Conservation (phyloP, 2,797 vertebrate species). For the Carcharodon carcharias region DNA sequence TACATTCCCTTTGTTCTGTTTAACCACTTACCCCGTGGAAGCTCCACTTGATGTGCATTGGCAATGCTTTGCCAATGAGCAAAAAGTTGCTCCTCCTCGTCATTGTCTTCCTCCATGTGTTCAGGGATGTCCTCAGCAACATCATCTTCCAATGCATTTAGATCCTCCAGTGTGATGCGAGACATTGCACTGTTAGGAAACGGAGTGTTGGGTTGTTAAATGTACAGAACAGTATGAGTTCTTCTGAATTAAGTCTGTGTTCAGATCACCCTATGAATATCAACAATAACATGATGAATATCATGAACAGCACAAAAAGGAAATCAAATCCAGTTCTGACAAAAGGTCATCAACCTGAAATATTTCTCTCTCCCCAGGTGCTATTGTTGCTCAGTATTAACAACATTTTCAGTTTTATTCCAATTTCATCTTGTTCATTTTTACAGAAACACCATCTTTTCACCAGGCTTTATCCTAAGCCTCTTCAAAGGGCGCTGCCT, state of each 20-base stretch:
- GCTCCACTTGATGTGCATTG: slow-evolving; percentile 66
- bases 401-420: no score
- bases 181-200: slow-evolving; percentile 54
- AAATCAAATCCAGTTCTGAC: no score
- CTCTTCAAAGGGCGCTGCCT: no score
- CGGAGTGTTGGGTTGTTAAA: neutral
- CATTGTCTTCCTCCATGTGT: slow-evolving; percentile 52
- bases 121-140: slow-evolving; percentile 50
- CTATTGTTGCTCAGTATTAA: no score
- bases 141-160: slow-evolving; percentile 58
- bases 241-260: neutral
- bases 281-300: no score
- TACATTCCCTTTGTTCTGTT: neutral
- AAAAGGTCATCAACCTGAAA: no score
- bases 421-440: no score
- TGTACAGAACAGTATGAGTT: neutral
- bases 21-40: slow-evolving; percentile 61
- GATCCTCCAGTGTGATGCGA: slow-evolving; percentile 70
- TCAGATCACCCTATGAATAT: neutral
- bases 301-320: no score
- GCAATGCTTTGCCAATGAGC: slow-evolving; percentile 67
- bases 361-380: no score
- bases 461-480: no score
- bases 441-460: no score
- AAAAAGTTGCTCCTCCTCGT: slow-evolving; percentile 51